Evolutionary conservation across 2,797 vertebrate genomes (phyloP), one percentile per base, ranked within the genome.

Genomic region (Salarias fasciatus): DNA sequence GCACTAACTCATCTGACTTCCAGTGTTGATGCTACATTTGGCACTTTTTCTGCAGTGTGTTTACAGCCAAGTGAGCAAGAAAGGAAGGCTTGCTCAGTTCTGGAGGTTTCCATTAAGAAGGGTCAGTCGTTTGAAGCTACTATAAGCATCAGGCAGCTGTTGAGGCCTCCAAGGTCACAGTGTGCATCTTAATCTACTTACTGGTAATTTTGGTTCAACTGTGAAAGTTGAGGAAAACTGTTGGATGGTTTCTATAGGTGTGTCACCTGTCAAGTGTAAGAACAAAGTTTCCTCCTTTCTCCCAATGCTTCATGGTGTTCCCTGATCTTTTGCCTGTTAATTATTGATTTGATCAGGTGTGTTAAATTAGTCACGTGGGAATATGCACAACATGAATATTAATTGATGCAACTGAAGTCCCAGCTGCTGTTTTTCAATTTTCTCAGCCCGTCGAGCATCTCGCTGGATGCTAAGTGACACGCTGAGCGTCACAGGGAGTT

Each of bases 281-380:
- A 29, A 42, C 8, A 42, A 30, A 47, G 40, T 45, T 40, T 30
- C 5, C 47, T 50, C 30, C 15, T 30, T 46, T 57, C 46, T 13
- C 15, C 37, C 2, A 4, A 30, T 30, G 30, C 36, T 11, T 18
- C 44, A 10, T 38, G 18, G n/a, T 51, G 35, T 14, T 6, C 28
- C 18, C 35, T 6, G 53, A 7, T 18, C 41, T 31, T 54, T 44
- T 47, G 49, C 45, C 47, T 46, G 58, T 83, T 49, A 89, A 91
- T 91, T 81, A 92, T 91, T 86, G 82, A 88, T 88, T 88, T 76
- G 67, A 89, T 92, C 85, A 91, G 81, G 84, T 91, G 82, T 87
- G 77, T 82, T 84, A 82, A 89, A 89, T 88, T 63, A 83, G 82
- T 80, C 89, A 77, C 74, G 47, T 66, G 84, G 84, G 88, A 91